Percentiles rank a stretch among this genome's conserved stretches.
Evolutionary conservation across 1,140 invertebrate genomes (phyloP).

Genomic region (Gonatopus flavifemur): DNA sequence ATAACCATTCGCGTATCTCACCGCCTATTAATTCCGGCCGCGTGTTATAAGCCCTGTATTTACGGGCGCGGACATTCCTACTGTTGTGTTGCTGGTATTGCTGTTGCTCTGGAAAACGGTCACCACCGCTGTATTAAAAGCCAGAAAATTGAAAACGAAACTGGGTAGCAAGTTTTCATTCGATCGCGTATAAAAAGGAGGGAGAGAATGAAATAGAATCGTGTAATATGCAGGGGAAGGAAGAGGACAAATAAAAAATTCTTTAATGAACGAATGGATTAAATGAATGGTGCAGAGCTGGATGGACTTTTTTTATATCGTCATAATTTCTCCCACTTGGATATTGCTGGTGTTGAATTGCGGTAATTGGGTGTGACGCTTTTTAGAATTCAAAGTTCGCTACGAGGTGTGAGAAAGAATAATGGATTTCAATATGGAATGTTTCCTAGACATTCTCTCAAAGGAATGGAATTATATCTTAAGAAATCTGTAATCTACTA

Average conservation of each 20-base stretch:
- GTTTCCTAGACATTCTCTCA: too few relatives aligned
- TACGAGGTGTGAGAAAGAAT: too few relatives aligned
- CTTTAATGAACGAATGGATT: too few relatives aligned
- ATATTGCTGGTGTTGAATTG: too few relatives aligned
- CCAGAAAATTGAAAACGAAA: slow-evolving; percentile 32
- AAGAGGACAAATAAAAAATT: background rate
- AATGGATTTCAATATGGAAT: too few relatives aligned
- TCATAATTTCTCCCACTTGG: too few relatives aligned
- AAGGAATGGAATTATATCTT: too few relatives aligned
- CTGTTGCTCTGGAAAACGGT: background rate
- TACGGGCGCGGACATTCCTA: slow-evolving; percentile 5
- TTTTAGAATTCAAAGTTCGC: too few relatives aligned
- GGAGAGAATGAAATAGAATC: background rate
- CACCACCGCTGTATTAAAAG: slow-evolving; percentile 25
- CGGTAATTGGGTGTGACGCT: too few relatives aligned
- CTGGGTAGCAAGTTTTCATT: slow-evolving; percentile 14
- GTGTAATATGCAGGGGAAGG: background rate
- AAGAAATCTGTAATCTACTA: too few relatives aligned
- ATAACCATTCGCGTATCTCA: slow-evolving; percentile 32
- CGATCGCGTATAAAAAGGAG: slow-evolving; percentile 6
- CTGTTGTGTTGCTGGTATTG: background rate
- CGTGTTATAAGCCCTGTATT: slow-evolving; percentile 24
- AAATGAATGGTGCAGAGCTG: too few relatives aligned
- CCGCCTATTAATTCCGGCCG: slow-evolving; percentile 28
- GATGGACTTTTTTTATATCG: too few relatives aligned